Evolutionary conservation across 2,888 invertebrate genomes (phyloP).

Genomic region (Sabatieria punctata): DNA sequence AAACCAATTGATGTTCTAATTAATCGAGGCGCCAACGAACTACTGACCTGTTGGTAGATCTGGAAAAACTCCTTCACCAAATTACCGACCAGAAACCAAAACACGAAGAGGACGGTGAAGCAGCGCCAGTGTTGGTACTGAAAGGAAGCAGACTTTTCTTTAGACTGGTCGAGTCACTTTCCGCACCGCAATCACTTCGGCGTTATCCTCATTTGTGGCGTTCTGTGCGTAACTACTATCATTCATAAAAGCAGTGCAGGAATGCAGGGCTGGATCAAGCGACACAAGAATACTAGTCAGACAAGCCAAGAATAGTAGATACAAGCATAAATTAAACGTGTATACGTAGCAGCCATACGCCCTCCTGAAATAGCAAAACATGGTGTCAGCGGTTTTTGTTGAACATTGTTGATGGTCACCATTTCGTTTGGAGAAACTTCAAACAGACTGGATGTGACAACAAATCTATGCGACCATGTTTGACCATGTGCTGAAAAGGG

Average conservation of each 20-base stretch:
- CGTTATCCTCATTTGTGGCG: too few relatives aligned
- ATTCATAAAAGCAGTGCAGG: too few relatives aligned
- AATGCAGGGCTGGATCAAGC: background rate
- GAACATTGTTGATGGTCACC: slow-evolving; percentile 39
- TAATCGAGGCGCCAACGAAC: background rate
- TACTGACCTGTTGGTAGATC: slow-evolving; percentile 52
- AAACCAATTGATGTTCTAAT: slow-evolving; percentile 12
- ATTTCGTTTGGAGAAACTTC: slow-evolving; percentile 73
- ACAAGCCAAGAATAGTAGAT: too few relatives aligned
- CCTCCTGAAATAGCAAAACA: slow-evolving; percentile 22
- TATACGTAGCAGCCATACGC: slow-evolving; percentile 35
- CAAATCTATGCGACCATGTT: slow-evolving; percentile 63
- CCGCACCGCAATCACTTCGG: too few relatives aligned
- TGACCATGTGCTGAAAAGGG: slow-evolving; percentile 60
- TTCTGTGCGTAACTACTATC: too few relatives aligned
- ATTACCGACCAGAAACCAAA: slow-evolving; percentile 49
- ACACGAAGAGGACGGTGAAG: too few relatives aligned
- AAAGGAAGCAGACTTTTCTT: too few relatives aligned
- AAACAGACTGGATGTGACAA: slow-evolving; percentile 68
- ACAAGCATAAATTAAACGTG: slow-evolving; percentile 30
- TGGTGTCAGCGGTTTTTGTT: too few relatives aligned
- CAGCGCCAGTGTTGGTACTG: too few relatives aligned
- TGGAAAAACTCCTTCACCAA: slow-evolving; percentile 55
- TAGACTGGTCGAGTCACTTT: too few relatives aligned
- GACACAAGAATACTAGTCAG: slow-evolving; percentile 31